These are phyloP conservation scores for Rhopilema esculentum DNA, from an alignment of 30 jellyfish, hydroid and myxozoan species.

Conservation along the genomic window DNA sequence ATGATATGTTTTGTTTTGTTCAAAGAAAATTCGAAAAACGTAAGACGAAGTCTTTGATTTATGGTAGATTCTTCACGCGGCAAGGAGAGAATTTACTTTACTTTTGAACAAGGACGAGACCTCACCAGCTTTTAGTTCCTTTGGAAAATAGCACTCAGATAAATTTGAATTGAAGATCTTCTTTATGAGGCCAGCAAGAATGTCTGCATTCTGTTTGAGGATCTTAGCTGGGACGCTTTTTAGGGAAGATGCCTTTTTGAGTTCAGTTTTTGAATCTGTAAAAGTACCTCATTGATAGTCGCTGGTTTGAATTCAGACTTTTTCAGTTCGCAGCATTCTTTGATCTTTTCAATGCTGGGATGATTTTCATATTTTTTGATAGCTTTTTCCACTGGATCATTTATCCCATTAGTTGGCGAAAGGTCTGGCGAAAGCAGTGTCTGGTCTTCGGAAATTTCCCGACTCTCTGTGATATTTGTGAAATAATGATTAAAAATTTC, in stretches of 20 bases:
- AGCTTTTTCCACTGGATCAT: conserved; percentile 39
- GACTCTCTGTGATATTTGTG: conserved; percentile 24
- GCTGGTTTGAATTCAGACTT: not conserved
- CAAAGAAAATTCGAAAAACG: too few relatives aligned
- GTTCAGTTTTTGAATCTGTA: too few relatives aligned
- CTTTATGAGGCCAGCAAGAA: not conserved
- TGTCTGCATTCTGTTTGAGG: not conserved
- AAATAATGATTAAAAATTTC: too few relatives aligned
- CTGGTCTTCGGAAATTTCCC: conserved; percentile 9
- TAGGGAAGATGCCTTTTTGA: conserved; percentile 16
- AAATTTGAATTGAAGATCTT: not conserved
- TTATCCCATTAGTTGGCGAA: too few relatives aligned
- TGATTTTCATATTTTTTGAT: conserved; percentile 10
- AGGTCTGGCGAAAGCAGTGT: not conserved
- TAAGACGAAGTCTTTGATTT: too few relatives aligned
- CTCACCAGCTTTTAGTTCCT: too few relatives aligned
- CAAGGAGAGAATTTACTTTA: too few relatives aligned
- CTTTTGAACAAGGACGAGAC: too few relatives aligned
- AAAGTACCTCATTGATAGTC: not conserved
- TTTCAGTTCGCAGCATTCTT: too few relatives aligned
- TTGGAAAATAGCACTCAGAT: too few relatives aligned
- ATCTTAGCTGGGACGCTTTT: conserved; percentile 16
- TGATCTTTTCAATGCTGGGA: conserved; percentile 21
- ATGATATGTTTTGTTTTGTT: too few relatives aligned
- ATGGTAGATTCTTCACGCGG: too few relatives aligned